Conservation (phyloP, 2,797 vertebrate genomes). For the Enteromius trimaculatus region DNA sequence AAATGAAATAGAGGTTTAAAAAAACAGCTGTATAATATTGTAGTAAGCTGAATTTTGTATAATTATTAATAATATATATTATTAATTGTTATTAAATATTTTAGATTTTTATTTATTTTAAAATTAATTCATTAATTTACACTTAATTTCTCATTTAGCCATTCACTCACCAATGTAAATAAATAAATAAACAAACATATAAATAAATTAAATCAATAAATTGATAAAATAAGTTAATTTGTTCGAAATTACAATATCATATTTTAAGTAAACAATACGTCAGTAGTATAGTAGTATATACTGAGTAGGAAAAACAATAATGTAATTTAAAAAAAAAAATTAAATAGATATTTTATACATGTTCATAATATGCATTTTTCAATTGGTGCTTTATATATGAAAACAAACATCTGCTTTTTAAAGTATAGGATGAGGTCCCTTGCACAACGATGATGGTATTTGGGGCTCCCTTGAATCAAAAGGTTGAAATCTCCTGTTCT, state of each 20-base stretch:
- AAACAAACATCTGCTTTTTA: background rate
- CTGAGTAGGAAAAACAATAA: background rate
- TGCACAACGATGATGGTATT: too few relatives aligned
- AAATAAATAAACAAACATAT: background rate
- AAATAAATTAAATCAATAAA: background rate
- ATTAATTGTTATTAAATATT: background rate
- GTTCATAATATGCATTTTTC: background rate
- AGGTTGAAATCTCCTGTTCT: background rate
- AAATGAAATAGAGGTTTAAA: background rate
- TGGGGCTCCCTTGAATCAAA: background rate
- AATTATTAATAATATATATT: background rate
- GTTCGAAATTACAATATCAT: background rate
- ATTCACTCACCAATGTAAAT: background rate
- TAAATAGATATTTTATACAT: background rate
- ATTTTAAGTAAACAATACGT: background rate
- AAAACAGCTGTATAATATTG: background rate
- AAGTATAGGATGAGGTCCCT: background rate
- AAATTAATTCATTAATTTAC: background rate
- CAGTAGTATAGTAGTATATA: background rate
- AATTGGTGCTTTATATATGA: background rate
- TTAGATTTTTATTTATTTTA: background rate
- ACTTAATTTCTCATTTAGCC: background rate
- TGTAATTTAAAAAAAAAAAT: too few relatives aligned
- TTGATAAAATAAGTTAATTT: background rate
- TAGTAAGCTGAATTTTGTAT: background rate